phyloP scores from a whole-genome alignment of 2,888 invertebrate genomes.

The Alitta virens region DNA sequence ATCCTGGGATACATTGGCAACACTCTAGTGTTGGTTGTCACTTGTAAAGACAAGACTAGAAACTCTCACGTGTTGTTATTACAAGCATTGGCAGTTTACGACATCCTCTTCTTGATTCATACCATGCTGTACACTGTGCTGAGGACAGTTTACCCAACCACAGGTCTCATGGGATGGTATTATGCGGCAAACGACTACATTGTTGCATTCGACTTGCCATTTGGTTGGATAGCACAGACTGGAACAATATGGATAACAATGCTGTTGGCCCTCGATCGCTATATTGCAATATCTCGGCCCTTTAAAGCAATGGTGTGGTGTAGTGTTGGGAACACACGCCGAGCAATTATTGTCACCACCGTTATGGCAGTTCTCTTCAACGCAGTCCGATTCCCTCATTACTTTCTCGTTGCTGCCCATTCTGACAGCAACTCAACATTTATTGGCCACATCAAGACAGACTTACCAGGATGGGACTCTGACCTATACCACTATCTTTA shows the following conservation, averaged over 20 bases:
- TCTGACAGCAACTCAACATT: conserved; percentile 7
- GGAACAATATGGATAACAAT: conserved; percentile 21
- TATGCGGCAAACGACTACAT: conserved; percentile 9
- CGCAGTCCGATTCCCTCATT: conserved; percentile 16
- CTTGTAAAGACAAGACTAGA: background rate
- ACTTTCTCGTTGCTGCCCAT: conserved; percentile 11
- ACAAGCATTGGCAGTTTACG: conserved; percentile 17
- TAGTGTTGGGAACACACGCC: conserved; percentile 8
- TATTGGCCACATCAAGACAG: conserved; percentile 12
- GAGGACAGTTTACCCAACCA: conserved; percentile 13
- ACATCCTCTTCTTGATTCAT: conserved; percentile 12
- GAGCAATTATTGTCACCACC: background rate
- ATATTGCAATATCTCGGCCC: conserved; percentile 14
- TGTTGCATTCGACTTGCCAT: conserved; percentile 17
- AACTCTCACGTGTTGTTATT: conserved; percentile 15
- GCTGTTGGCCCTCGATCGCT: conserved; percentile 14
- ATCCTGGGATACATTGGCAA: conserved; percentile 14
- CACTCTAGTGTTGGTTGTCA: background rate
- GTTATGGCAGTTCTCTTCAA: conserved; percentile 16
- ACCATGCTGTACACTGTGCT: conserved; percentile 17
- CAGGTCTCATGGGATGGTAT: conserved; percentile 10
- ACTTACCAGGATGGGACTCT: conserved; percentile 15
- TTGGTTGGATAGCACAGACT: conserved; percentile 22
- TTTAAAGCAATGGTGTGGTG: conserved; percentile 12
- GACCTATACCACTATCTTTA: conserved; percentile 19